phyloP scores from a whole-genome alignment of 2,113 vertebrate species.

The Pseudorasbora parva region DNA sequence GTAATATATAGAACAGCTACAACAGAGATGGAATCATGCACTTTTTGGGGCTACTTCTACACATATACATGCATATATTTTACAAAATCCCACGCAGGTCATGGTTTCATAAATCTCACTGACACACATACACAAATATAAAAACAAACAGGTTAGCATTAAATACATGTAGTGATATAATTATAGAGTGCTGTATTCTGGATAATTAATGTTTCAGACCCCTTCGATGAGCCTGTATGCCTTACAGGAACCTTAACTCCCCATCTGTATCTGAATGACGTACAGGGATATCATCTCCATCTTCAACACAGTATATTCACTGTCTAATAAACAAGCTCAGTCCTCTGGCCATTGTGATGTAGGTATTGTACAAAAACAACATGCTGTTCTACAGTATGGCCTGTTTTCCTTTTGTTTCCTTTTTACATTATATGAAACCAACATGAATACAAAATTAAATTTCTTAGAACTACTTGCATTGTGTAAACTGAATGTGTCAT shows the following conservation, averaged over 20 bases:
- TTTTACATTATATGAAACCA: not conserved
- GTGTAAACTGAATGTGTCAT: not conserved
- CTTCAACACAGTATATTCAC: slow-evolving; percentile 4
- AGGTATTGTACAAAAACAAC: not conserved
- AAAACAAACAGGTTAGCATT: not conserved
- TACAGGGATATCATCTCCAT: slow-evolving; percentile 9
- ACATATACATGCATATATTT: not conserved
- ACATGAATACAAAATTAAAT: not conserved
- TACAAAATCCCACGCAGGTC: not conserved
- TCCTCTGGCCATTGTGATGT: not conserved
- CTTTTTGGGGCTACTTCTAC: slow-evolving; percentile 7
- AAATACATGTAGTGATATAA: slow-evolving; percentile 3
- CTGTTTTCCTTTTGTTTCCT: not conserved
- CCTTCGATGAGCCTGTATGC: slow-evolving; percentile 4
- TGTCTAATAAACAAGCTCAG: not conserved
- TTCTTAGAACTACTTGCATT: not conserved
- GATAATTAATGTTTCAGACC: not conserved
- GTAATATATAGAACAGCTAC: not conserved
- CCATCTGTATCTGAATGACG: slow-evolving; percentile 1
- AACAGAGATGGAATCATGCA: not conserved
- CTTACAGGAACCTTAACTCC: slow-evolving; percentile 11
- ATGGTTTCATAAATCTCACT: not conserved
- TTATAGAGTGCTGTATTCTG: not conserved
- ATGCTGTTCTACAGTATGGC: not conserved
- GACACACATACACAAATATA: slow-evolving; percentile 6